Evolutionary conservation across 2,113 vertebrate species (phyloP), one percentile per base, ranked within the genome.

Genomic region (Panthera leo): DNA sequence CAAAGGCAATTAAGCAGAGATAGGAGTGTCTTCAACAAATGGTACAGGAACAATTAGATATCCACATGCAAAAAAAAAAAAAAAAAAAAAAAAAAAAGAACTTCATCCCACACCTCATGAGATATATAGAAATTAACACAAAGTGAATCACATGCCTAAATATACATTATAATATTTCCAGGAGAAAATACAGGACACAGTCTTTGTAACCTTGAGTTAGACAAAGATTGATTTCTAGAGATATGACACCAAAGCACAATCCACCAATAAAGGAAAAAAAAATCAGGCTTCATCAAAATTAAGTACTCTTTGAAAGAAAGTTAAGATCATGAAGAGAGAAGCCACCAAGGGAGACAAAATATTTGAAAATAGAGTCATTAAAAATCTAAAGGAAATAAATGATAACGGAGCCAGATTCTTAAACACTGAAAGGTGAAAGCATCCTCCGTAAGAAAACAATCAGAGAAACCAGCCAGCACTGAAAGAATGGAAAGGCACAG

Each of bases 331-430:
- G 55, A 93, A 89, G 85, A 90, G 79, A 89, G 5, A 94, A 76
- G 73, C 34, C 75, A 97, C 51, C 0, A 15, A 71, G 2, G 36
- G 76, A 53, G n/a, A 84, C 7, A 89, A 94, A 94, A 65, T 85
- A 89, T 90, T 51, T 76, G 58, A 92, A 93, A 97, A 95, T 92
- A 83, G 86, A 96, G n/a, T 36, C 87, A 84, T 86, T 84, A 85
- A 86, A 87, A 92, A 84, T 48, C 18, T 51, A 71, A 85, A 86
- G 13, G 89, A 94, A 87, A 85, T 76, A 70, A 58, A 90, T 88
- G 88, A 94, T 29, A 85, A 83, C 29, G 82, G 23, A 71, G 45
- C 29, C 71, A 95, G 80, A 68, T 53, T 73, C 53, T 79, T 36
- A 73, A 0, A 70, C 3, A 61, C 0, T 61, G 58, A 61, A 61